Conservation (phyloP, 1,140 invertebrate species). For the Brachystomella parvula region DNA sequence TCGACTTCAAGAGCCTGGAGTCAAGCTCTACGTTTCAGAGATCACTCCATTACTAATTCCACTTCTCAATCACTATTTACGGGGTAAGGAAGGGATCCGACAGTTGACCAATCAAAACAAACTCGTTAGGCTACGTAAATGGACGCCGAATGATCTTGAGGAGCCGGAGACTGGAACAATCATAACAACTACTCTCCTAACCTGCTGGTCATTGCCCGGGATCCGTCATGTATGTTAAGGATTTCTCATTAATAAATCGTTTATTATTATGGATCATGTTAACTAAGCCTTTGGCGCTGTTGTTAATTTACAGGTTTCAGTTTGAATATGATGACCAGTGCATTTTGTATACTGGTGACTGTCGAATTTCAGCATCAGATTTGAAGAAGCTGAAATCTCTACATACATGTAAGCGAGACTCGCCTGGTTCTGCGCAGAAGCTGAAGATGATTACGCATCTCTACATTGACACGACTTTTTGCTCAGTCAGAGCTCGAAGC, state of each 20-base stretch:
- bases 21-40: constrained; percentile 18
- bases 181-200: constrained; percentile 52
- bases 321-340: constrained; percentile 48
- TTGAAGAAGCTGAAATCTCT: constrained; percentile 51
- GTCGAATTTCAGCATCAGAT: constrained; percentile 51
- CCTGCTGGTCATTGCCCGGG: constrained; percentile 64
- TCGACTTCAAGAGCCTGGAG: constrained; percentile 30
- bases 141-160: constrained; percentile 36
- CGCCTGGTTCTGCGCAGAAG: neutral
- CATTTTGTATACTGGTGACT: constrained; percentile 64
- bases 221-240: constrained; percentile 53
- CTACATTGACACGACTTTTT: constrained; percentile 65
- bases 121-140: constrained; percentile 27
- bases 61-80: constrained; percentile 22
- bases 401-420: constrained; percentile 42
- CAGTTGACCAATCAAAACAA: constrained; percentile 36
- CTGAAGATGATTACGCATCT: constrained; percentile 52
- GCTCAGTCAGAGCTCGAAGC: constrained; percentile 47
- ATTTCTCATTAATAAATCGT: neutral
- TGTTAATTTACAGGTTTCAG: constrained; percentile 46
- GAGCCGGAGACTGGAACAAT: constrained; percentile 26
- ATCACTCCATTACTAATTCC: constrained; percentile 23
- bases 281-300: no score
- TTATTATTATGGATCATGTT: neutral
- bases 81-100: constrained; percentile 16